These are phyloP conservation scores for Sebastes matsubarae DNA, from an alignment of 2,797 vertebrate species.

Conservation along the genomic window DNA sequence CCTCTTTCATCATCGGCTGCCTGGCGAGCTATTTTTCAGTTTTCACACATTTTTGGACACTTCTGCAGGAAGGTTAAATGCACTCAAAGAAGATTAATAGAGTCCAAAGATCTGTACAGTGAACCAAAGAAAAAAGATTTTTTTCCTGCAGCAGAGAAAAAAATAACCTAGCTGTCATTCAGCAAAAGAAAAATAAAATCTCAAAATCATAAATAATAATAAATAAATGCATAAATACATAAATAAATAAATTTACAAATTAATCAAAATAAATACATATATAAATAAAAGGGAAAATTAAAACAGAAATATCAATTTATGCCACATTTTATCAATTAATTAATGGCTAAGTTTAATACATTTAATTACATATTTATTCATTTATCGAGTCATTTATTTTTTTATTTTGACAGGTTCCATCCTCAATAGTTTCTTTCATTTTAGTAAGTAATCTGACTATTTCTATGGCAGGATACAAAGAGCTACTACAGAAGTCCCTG, in stretches of 20 bases:
- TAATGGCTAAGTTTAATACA: too few relatives aligned
- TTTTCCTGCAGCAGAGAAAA: neutral
- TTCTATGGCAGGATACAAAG: neutral
- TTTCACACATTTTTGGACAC: slow-evolving; percentile 5
- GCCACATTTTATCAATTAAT: too few relatives aligned
- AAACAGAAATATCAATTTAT: too few relatives aligned
- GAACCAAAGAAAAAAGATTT: neutral
- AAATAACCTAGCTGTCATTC: neutral
- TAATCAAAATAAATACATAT: too few relatives aligned
- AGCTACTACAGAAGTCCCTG: neutral
- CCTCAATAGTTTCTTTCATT: too few relatives aligned
- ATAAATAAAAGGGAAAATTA: too few relatives aligned
- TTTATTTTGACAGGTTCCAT: too few relatives aligned
- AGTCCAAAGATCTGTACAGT: neutral
- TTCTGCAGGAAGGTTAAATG: neutral
- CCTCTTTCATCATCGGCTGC: neutral
- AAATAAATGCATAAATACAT: too few relatives aligned
- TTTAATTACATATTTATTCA: too few relatives aligned
- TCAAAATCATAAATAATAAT: too few relatives aligned
- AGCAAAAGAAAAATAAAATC: neutral
- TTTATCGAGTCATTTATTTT: too few relatives aligned
- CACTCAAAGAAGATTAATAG: slow-evolving; percentile 22
- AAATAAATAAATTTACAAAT: too few relatives aligned
- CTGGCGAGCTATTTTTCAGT: slow-evolving; percentile 11
- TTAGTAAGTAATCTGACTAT: neutral